A percentile compares a stretch with the other conserved stretches of the same genome.
Conservation (phyloP, 2,888 invertebrate species). For the Cotesia congregata region DNA sequence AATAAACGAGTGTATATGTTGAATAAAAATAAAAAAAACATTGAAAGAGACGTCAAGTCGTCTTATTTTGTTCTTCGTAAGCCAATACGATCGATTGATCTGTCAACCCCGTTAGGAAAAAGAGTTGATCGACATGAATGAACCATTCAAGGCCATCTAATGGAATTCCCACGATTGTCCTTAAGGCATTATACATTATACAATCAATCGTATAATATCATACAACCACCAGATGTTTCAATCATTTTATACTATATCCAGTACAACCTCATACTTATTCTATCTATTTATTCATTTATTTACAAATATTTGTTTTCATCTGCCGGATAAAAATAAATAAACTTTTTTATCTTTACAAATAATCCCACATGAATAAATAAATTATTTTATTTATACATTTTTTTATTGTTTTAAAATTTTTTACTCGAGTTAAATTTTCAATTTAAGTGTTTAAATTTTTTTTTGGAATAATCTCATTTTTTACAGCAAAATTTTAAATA, state of each 20-base stretch:
- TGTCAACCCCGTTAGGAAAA: constrained; percentile 67
- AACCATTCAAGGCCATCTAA: constrained; percentile 69
- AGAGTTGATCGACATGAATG: constrained; percentile 70
- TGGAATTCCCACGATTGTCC: constrained; percentile 70
- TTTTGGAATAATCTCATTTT: too few species aligned
- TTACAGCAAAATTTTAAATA: too few species aligned
- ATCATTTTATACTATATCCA: background rate
- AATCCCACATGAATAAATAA: background rate
- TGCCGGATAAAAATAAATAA: too few species aligned
- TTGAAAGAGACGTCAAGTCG: constrained; percentile 36
- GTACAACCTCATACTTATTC: background rate
- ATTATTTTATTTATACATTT: too few species aligned
- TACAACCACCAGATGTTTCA: background rate
- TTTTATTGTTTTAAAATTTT: too few species aligned
- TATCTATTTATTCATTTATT: background rate
- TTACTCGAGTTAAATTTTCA: too few species aligned
- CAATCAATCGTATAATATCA: constrained; percentile 47
- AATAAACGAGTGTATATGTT: background rate
- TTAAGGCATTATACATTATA: constrained; percentile 63
- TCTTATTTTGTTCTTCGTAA: constrained; percentile 35
- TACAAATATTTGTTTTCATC: background rate
- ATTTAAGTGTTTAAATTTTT: too few species aligned
- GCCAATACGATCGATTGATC: constrained; percentile 62
- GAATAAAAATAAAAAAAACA: constrained; percentile 6
- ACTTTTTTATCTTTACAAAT: background rate